A percentile compares a stretch with the other conserved stretches of the same genome.
phyloP scores from a whole-genome alignment of 2,888 invertebrate species.

The Pandemis corylana region DNA sequence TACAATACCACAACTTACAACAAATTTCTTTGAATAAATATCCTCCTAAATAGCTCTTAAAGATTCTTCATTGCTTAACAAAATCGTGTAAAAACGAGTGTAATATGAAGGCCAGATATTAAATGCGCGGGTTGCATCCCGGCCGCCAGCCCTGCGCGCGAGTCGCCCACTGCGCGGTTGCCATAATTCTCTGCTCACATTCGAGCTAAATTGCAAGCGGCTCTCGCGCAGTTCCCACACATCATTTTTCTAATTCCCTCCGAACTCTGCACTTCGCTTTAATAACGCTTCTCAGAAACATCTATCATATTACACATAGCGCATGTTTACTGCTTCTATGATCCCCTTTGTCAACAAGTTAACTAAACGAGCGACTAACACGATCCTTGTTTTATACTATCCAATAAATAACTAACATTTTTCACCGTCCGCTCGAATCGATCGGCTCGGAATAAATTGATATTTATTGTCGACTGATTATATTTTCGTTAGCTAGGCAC shows the following conservation, averaged over 20 bases:
- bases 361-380: conserved; percentile 24
- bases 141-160: conserved; percentile 60
- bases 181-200: conserved; percentile 78
- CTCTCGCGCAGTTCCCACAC: conserved; percentile 74
- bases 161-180: conserved; percentile 63
- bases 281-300: conserved; percentile 61
- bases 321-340: conserved; percentile 21
- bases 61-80: not conserved
- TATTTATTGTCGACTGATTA: conserved; percentile 57
- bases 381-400: conserved; percentile 36
- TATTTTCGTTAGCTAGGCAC: conserved; percentile 58
- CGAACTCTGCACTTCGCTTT: conserved; percentile 65
- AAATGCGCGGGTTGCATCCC: not conserved
- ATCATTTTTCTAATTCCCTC: conserved; percentile 77
- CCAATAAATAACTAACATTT: conserved; percentile 47
- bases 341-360: conserved; percentile 9
- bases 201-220: conserved; percentile 73
- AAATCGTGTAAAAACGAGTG: not conserved
- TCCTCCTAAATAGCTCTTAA: not conserved
- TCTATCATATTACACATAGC: conserved; percentile 47
- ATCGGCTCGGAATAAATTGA: conserved; percentile 53
- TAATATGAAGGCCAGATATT: not conserved
- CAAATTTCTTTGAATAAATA: no score
- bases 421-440: conserved; percentile 52
- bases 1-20: not conserved